phyloP scores from a whole-genome alignment of 1,140 invertebrate species.

The Micrasema minimum region DNA sequence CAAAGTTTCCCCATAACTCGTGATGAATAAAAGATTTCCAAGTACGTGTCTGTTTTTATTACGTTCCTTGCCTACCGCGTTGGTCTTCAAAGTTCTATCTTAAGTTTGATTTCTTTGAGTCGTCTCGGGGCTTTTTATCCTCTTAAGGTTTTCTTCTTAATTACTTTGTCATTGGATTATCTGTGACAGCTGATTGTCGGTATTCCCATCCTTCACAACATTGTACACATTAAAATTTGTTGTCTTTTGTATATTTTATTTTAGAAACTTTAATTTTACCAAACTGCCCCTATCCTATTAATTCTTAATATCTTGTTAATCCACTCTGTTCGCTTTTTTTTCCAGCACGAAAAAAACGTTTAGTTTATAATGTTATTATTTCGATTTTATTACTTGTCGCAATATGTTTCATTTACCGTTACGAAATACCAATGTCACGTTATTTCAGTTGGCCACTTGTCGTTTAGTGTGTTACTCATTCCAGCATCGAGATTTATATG shows the following conservation, averaged over 20 bases:
- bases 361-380: too few species aligned
- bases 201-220: neutral
- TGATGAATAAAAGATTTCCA: constrained; percentile 21
- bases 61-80: neutral
- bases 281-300: too few species aligned
- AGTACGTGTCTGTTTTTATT: constrained; percentile 3
- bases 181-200: constrained; percentile 9
- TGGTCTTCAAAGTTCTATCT: too few species aligned
- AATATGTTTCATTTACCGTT: too few species aligned
- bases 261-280: too few species aligned
- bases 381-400: too few species aligned
- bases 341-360: too few species aligned
- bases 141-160: constrained; percentile 15
- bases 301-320: too few species aligned
- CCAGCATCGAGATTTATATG: neutral
- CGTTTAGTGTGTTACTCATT: constrained; percentile 9
- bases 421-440: too few species aligned
- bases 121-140: constrained; percentile 6
- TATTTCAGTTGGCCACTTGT: constrained; percentile 11
- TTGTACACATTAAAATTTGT: too few species aligned
- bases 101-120: neutral
- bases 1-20: constrained; percentile 9
- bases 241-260: too few species aligned
- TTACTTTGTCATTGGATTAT: constrained; percentile 18
- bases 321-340: too few species aligned